Conservation (phyloP, 2,888 invertebrate species). For the Nemurella pictetii region DNA sequence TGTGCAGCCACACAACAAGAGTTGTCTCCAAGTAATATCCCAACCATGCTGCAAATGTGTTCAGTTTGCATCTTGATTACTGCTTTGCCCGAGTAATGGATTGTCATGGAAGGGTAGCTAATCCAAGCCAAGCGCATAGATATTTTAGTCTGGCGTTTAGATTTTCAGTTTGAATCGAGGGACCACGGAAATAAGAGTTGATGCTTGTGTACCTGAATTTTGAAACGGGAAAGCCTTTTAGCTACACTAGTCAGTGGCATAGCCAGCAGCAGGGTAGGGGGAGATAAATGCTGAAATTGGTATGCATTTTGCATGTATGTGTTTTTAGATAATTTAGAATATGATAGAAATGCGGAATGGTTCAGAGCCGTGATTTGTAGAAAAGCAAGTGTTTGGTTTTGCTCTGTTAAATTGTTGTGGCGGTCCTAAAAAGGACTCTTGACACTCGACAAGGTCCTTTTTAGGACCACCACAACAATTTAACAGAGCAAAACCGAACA, state of each 20-base stretch:
- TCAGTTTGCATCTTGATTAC: neutral
- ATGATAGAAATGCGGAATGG: too few relatives aligned
- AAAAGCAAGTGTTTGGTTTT: too few relatives aligned
- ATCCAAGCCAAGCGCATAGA: neutral
- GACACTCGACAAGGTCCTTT: too few relatives aligned
- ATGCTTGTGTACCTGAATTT: neutral
- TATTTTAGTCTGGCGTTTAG: neutral
- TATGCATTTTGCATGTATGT: too few relatives aligned
- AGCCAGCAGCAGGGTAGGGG: neutral
- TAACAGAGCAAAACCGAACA: too few relatives aligned
- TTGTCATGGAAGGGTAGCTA: neutral
- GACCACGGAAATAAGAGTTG: neutral
- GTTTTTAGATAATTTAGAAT: too few relatives aligned
- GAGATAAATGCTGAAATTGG: too few relatives aligned
- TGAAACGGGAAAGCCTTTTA: neutral
- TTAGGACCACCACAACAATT: too few relatives aligned
- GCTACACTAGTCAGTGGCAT: neutral
- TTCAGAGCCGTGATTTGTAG: too few relatives aligned
- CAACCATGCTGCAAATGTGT: constrained; percentile 5
- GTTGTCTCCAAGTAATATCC: neutral
- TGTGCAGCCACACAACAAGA: neutral
- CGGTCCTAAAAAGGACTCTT: too few relatives aligned
- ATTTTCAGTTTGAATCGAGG: neutral
- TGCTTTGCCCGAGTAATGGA: neutral
- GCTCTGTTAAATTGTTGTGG: too few relatives aligned